Evolutionary conservation across 2,113 vertebrate genomes (phyloP).

Genomic region (Pogona vitticeps): DNA sequence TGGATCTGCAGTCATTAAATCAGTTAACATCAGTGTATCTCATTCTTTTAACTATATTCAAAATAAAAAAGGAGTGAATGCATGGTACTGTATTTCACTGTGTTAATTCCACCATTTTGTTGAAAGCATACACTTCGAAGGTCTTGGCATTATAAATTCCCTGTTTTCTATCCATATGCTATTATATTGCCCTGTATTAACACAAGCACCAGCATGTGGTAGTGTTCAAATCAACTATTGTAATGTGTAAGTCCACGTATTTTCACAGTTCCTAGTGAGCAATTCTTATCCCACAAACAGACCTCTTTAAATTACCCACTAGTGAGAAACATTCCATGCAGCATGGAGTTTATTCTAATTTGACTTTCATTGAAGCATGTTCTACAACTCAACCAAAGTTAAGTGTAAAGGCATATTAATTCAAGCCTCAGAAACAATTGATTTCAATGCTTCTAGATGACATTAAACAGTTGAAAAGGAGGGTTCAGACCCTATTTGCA

Average conservation of each 20-base stretch:
- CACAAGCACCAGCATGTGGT: not conserved
- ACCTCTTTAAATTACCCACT: conserved; percentile 2
- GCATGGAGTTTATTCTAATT: not conserved
- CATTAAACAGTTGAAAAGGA: conserved; percentile 1
- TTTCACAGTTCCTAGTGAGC: not conserved
- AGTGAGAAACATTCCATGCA: not conserved
- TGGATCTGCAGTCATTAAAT: conserved; percentile 13
- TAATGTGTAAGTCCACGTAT: not conserved
- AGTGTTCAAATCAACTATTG: not conserved
- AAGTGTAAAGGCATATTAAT: not conserved
- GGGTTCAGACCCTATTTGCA: not conserved
- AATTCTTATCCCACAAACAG: not conserved
- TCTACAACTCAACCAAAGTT: conserved; percentile 1
- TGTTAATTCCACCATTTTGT: conserved; percentile 7
- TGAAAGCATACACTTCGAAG: not conserved
- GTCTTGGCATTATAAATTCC: not conserved
- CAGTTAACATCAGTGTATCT: not conserved
- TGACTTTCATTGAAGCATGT: not conserved
- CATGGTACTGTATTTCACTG: not conserved
- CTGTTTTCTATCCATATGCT: not conserved
- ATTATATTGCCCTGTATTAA: not conserved
- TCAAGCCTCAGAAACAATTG: not conserved
- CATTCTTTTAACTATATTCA: not conserved
- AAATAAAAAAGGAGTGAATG: accelerated
- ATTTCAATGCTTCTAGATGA: not conserved